Percentiles rank a stretch among this genome's conserved stretches.
Conservation (phyloP, 2,113 vertebrate species). For the Pteronura brasiliensis region DNA sequence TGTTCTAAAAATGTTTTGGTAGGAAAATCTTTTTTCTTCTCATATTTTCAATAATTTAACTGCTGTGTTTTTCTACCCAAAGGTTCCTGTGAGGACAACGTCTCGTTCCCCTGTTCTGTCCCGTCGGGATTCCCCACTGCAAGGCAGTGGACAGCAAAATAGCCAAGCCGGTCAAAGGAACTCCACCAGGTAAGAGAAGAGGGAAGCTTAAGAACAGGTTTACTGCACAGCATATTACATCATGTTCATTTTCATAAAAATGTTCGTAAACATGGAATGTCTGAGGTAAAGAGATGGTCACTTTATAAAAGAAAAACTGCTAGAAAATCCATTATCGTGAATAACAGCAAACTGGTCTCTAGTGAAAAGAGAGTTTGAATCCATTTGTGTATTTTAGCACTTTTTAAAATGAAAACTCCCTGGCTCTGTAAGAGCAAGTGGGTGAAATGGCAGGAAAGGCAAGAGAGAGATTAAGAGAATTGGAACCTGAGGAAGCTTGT, state of each 20-base stretch:
- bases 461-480: background rate
- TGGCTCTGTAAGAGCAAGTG: background rate
- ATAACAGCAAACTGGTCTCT: background rate
- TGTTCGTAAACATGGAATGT: background rate
- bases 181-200: slow-evolving; percentile 85
- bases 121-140: slow-evolving; percentile 94
- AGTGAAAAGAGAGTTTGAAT: background rate
- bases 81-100: slow-evolving; percentile 94
- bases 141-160: slow-evolving; percentile 86
- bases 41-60: slow-evolving; percentile 19
- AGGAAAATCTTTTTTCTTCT: slow-evolving; percentile 37
- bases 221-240: too few species aligned
- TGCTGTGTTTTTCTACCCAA: slow-evolving; percentile 54
- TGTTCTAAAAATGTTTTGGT: slow-evolving; percentile 13
- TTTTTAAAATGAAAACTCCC: background rate
- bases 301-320: background rate
- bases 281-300: background rate
- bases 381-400: background rate
- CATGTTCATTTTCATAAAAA: background rate
- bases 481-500: background rate
- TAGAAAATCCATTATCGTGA: background rate
- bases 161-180: slow-evolving; percentile 90
- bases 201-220: accelerated
- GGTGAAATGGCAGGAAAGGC: too few species aligned
- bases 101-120: slow-evolving; percentile 95